A percentile compares a stretch with the other conserved stretches of the same genome.
Conservation (phyloP, 2,797 vertebrate genomes). For the Parambassis ranga region DNA sequence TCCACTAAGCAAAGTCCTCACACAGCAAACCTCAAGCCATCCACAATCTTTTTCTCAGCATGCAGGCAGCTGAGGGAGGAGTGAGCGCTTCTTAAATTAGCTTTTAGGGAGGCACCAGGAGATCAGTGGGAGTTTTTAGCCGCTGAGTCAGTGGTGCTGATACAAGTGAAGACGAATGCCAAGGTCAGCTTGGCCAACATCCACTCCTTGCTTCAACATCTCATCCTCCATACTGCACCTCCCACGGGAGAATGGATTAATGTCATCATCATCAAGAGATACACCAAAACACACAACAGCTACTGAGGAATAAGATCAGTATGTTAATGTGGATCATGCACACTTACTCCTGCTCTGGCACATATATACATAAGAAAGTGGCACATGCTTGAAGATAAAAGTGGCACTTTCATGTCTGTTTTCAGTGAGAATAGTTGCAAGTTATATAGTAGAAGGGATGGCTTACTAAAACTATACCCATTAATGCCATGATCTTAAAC, state of each 20-base stretch:
- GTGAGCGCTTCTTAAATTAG: slow-evolving; percentile 42
- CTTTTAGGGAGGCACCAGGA: slow-evolving; percentile 19
- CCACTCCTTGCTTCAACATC: not conserved
- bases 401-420: no score
- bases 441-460: no score
- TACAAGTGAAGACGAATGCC: slow-evolving; percentile 20
- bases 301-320: no score
- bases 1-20: slow-evolving; percentile 7
- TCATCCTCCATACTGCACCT: not conserved
- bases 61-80: slow-evolving; percentile 12
- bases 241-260: not conserved
- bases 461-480: no score
- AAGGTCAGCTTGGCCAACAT: slow-evolving; percentile 20
- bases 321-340: no score
- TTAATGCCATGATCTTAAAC: no score
- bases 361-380: no score
- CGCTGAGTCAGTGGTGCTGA: slow-evolving; percentile 37
- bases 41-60: slow-evolving; percentile 27
- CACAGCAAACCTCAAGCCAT: slow-evolving; percentile 10
- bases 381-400: no score
- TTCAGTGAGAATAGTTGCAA: no score
- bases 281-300: not conserved
- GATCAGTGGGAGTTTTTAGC: slow-evolving; percentile 25
- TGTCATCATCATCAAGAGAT: not conserved
- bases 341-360: no score